Evolutionary conservation across 2,888 invertebrate species (phyloP).

Genomic region (Ormia ochracea): DNA sequence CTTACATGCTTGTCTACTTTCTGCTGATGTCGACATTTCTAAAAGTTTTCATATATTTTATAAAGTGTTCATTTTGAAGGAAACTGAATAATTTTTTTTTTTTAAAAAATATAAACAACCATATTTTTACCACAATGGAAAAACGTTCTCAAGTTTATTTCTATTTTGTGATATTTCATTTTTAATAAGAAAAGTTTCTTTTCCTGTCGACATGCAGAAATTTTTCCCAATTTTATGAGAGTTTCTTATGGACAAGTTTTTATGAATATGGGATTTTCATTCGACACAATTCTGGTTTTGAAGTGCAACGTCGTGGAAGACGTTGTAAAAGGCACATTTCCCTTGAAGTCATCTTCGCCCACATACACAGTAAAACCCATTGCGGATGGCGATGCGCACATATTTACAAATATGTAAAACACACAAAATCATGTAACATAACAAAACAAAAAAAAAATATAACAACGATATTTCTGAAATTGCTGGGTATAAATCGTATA

Average conservation of each 20-base stretch:
- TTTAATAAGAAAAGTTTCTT: constrained; percentile 51
- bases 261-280: too few species aligned
- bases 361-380: too few species aligned
- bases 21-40: constrained; percentile 69
- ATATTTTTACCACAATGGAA: constrained; percentile 23
- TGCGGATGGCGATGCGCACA: too few species aligned
- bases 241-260: constrained; percentile 22
- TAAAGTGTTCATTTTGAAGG: neutral
- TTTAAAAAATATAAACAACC: neutral
- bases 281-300: too few species aligned
- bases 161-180: neutral
- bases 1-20: neutral
- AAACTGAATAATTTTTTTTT: constrained; percentile 12
- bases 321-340: too few species aligned
- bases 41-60: constrained; percentile 60
- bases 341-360: too few species aligned
- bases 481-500: too few species aligned
- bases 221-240: constrained; percentile 7
- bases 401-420: too few species aligned
- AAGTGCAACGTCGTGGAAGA: too few species aligned
- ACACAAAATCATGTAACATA: too few species aligned
- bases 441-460: too few species aligned
- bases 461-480: too few species aligned
- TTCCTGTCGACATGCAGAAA: neutral
- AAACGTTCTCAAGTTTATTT: constrained; percentile 12